phyloP scores from a whole-genome alignment of 2,888 invertebrate genomes.

The Oligia latruncula region DNA sequence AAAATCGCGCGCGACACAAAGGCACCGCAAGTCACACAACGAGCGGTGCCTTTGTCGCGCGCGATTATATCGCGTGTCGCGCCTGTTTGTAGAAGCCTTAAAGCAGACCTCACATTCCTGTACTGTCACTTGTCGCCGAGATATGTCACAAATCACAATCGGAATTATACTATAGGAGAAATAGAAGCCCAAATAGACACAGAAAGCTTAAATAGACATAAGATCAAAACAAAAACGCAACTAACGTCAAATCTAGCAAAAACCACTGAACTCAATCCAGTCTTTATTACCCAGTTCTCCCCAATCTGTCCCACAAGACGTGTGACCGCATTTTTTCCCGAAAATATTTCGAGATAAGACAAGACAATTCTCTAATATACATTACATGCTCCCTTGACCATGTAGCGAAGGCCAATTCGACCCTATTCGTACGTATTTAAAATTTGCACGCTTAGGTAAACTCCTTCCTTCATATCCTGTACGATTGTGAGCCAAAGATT shows the following conservation, averaged over 20 bases:
- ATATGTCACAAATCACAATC: too few relatives aligned
- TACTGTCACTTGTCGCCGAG: too few relatives aligned
- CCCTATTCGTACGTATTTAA: slow-evolving; percentile 67
- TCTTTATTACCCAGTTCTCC: slow-evolving; percentile 33
- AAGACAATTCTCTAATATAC: slow-evolving; percentile 38
- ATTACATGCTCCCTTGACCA: slow-evolving; percentile 42
- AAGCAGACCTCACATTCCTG: too few relatives aligned
- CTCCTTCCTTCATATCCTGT: slow-evolving; percentile 73
- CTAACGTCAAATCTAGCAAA: slow-evolving; percentile 1
- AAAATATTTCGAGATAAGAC: slow-evolving; percentile 49
- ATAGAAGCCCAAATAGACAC: background rate
- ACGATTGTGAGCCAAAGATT: slow-evolving; percentile 82
- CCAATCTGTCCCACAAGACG: slow-evolving; percentile 35
- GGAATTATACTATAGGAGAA: background rate
- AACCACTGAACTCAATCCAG: slow-evolving; percentile 26
- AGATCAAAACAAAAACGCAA: background rate
- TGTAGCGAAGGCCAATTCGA: slow-evolving; percentile 47
- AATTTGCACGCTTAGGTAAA: slow-evolving; percentile 68
- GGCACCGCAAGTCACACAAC: too few relatives aligned
- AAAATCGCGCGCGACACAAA: too few relatives aligned
- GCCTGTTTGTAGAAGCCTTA: too few relatives aligned
- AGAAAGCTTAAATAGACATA: background rate
- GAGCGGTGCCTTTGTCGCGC: too few relatives aligned
- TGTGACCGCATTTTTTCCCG: slow-evolving; percentile 24
- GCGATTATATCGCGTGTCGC: too few relatives aligned